Evolutionary conservation across 2,797 vertebrate species (phyloP), one percentile per base, ranked within the genome.

Genomic region (Lemur catta): DNA sequence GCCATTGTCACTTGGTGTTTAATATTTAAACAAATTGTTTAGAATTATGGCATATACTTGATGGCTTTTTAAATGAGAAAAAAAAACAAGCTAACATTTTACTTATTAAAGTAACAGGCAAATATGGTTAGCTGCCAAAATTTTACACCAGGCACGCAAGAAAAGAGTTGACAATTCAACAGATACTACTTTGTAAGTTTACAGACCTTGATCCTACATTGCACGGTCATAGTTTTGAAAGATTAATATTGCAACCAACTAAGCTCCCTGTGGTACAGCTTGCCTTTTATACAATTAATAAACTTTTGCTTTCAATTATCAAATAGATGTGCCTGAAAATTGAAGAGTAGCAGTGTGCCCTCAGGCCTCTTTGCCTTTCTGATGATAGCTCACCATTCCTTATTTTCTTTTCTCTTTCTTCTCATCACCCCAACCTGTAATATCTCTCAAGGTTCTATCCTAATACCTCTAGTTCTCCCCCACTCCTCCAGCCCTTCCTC

Each of bases 21-120:
- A 94, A 94, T 93, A 97, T 89, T 96, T 97, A 96, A 97, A 48
- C 48, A 95, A 78, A 88, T 43, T 91, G 14, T 86, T 97, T 94
- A 88, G 93, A 89, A 93, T 95, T 96, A 69, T 89, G 87, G n/a
- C 43, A 94, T 76, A 78, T 38, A 91, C 48, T 74, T 85, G 35
- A 20, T 46, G 9, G 12, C 10, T 90, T 96, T 92, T 96, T 80
- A 82, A 88, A 50, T 89, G 72, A 48, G 95, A 90, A 93, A 33
- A 71, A 67, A 71, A 88, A 76, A 35, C 20, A 91, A 59, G 38
- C 63, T 88, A 93, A 33, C 13, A 72, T 50, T 80, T 50, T 94
- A 81, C 22, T 85, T 91, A 92, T 71, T 75, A 46, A 84, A 35
- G 86, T 93, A 87, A 85, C 85, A 82, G 81, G 61, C 30, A 76